Evolutionary conservation across 2,113 vertebrate genomes (phyloP), one percentile per base, ranked within the genome.

Genomic region (Corapipo altera): DNA sequence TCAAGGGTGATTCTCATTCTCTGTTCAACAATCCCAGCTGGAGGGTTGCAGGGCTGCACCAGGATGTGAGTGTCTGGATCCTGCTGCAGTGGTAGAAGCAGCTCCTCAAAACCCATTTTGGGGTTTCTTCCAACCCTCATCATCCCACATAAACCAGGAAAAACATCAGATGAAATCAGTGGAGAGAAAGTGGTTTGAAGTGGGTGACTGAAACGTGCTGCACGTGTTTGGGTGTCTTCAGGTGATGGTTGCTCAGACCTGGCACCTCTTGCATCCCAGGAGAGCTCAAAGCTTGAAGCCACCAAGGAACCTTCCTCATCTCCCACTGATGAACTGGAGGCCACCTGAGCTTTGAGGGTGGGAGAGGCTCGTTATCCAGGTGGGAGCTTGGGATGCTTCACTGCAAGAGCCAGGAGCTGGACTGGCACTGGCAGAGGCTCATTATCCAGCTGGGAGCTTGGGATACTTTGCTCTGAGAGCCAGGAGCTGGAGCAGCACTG

Each of bases 401-500:
- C 65, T 43, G 52, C 0, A 1, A 26, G 22, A 58, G 57, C 15
- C 0, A 0, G 67, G 52, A 76, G 48, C 49, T 41, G 57, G 58
- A 12, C 13, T 0, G 3, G 79, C 32, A 6, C 49, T 57, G 55
- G 24, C 32, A 87, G 49, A 51, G 71, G 62, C 37, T 55, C 27
- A 14, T 57, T 17, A 15, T 59, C 85, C 62, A 55, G n/a, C 22
- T 54, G 57, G 70, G 65, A 93, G 52, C 15, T 59, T n/a, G 70
- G 59, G 57, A 24, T 54, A 57, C 37, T 82, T 70, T 0, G 0
- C 59, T 43, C 48, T 1, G 1, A 27, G 17, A 54, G 58, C 15
- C 0, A 0, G 67, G 52, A 76, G 49, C 55, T 43, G 66, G 54
- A 13, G 12, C 0, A 3, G 84, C 33, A 8, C 49, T 4, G 19